Conservation (phyloP, 2,888 invertebrate species). For the Oscheius sp. region DNA sequence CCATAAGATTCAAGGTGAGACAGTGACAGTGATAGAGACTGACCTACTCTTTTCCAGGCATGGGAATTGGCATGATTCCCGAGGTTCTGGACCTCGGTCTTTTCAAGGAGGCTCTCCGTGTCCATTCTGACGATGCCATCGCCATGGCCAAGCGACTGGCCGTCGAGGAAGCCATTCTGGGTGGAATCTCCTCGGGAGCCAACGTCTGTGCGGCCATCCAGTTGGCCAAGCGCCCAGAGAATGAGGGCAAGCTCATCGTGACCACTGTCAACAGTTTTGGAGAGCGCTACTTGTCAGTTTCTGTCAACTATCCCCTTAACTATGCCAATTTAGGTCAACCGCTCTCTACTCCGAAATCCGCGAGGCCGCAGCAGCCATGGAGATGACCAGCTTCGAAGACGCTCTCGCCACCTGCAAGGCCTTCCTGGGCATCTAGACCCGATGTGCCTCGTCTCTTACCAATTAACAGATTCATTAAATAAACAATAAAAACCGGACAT, state of each 20-base stretch:
- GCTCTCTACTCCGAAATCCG: conserved; percentile 61
- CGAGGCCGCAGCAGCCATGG: conserved; percentile 51
- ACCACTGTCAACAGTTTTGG: conserved; percentile 67
- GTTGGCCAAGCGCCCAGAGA: conserved; percentile 66
- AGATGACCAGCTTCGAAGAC: conserved; percentile 44
- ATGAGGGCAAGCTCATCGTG: conserved; percentile 69
- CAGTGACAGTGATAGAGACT: background rate
- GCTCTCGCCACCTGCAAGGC: conserved; percentile 46
- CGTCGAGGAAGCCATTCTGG: conserved; percentile 67
- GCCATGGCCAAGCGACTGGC: conserved; percentile 68
- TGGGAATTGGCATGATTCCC: conserved; percentile 66
- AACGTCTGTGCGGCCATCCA: conserved; percentile 66
- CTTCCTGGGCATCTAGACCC: conserved; percentile 40
- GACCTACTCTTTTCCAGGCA: conserved; percentile 43
- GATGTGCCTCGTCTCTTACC: no score
- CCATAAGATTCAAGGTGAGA: conserved; percentile 67
- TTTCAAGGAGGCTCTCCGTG: conserved; percentile 63
- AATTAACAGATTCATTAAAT: conserved; percentile 5
- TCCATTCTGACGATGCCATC: conserved; percentile 65
- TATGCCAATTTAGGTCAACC: conserved; percentile 47
- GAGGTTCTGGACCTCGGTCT: conserved; percentile 60
- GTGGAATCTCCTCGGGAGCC: conserved; percentile 64
- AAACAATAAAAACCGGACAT: conserved; percentile 15
- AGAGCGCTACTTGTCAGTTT: conserved; percentile 64
- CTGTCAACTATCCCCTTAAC: background rate